Base-by-base conservation (phyloP, 2,888 invertebrate genomes). In the Drosophila emarginata region DNA sequence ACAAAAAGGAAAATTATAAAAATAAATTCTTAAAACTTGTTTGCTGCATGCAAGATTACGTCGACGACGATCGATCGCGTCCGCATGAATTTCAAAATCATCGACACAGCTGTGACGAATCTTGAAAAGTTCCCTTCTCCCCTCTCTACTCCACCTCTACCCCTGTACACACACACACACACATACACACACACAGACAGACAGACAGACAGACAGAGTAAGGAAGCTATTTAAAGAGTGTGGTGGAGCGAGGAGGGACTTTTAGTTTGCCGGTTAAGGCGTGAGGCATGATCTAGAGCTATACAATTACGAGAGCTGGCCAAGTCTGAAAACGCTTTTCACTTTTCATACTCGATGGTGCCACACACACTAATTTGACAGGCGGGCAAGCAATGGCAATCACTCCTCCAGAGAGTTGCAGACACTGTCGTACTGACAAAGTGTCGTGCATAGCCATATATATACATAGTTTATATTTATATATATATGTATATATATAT, bases 101-200 rank as follows among this genome's bases (percentile, higher is more conserved):
- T 81, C 87, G 75, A 84, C 80, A 65, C 86, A 81, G 82, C 82
- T 82, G 82, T 87, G 82, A 82, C 82, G 82, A 82, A 82, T 82
- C 87, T 74, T 57, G 64, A 59, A 74, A 72, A 64, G 52, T n/a
- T n/a, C n/a, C n/a, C n/a, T n/a, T n/a, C n/a, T n/a, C 15, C 11
- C 45, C 45, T 28, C 28, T 5, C 11, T 23, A 23, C 26, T 6
- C 45, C 3, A 39, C 39, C 40, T 61, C 50, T 36, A 54, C 56
- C 61, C 18, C 26, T 26, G 1, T 3, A 4, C 26, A 26, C 23
- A 23, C 23, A 23, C 23, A 26, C 26, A 26, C 26, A 26, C 26
- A 26, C 26, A 26, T 5, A 26, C 26, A 26, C 26, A 26, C 5
- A 6, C 32, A 32, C 9, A 32, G 32, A n/a, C n/a, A n/a, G n/a